phyloP scores from a whole-genome alignment of 2,113 vertebrate species.

The Procavia capensis region DNA sequence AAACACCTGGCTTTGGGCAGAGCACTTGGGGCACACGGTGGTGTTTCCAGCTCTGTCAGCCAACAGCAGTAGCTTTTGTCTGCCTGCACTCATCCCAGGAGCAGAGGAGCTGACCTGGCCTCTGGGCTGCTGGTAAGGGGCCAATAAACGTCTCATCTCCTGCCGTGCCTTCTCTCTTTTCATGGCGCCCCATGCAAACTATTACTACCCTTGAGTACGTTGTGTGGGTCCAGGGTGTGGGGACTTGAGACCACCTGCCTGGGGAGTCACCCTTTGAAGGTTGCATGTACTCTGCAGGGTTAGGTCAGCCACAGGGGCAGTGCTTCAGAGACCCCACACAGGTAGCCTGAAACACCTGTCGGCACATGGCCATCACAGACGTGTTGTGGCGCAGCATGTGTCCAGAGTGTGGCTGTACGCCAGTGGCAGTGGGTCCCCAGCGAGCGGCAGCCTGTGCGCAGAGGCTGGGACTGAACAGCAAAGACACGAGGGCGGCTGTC shows the following conservation, averaged over 20 bases:
- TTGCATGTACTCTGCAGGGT: not conserved
- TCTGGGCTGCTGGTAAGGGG: too few relatives aligned
- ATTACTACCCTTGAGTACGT: not conserved
- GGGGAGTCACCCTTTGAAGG: not conserved
- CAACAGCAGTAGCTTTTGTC: not conserved
- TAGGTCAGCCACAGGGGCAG: not conserved
- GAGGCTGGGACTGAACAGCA: not conserved
- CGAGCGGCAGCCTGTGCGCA: not conserved
- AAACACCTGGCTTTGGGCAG: not conserved
- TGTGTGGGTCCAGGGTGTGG: not conserved
- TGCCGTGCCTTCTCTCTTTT: not conserved
- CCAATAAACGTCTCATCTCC: not conserved
- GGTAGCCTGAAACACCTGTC: not conserved
- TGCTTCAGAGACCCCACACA: not conserved
- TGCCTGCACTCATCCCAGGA: not conserved
- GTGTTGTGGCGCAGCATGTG: not conserved
- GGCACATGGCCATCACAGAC: not conserved
- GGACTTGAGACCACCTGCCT: not conserved
- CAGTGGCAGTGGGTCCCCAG: too few relatives aligned
- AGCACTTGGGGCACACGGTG: not conserved
- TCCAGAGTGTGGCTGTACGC: too few relatives aligned
- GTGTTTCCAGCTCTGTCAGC: not conserved
- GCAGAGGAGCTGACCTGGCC: not conserved
- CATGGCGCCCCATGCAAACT: not conserved
- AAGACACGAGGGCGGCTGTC: not conserved